These are phyloP conservation scores for Fistularia tabacaria DNA, from an alignment of 2,797 vertebrate genomes.

Conservation along the genomic window DNA sequence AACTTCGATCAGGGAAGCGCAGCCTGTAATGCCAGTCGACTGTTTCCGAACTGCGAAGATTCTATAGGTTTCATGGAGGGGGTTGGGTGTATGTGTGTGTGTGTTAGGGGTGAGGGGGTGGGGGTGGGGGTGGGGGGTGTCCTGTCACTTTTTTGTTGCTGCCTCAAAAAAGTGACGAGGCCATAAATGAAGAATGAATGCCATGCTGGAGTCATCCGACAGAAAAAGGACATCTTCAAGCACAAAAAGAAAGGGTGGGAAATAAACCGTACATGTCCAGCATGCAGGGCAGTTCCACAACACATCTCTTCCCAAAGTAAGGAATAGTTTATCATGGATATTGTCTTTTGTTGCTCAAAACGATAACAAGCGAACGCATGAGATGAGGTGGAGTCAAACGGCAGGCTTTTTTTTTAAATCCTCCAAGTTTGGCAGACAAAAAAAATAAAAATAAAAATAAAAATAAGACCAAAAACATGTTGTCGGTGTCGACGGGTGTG, in stretches of 20 bases:
- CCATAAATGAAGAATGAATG: constrained; percentile 89
- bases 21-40: constrained; percentile 74
- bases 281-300: constrained; percentile 96
- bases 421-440: constrained; percentile 82
- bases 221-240: constrained; percentile 87
- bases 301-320: constrained; percentile 85
- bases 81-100: too few relatives aligned
- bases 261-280: constrained; percentile 98
- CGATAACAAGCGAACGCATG: constrained; percentile 90
- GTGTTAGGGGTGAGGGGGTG: constrained; percentile 61
- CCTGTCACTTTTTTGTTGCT: constrained; percentile 91
- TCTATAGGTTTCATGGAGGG: too few relatives aligned
- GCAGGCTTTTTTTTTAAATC: constrained; percentile 80
- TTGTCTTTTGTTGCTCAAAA: constrained; percentile 86
- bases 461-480: constrained; percentile 69
- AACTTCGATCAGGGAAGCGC: constrained; percentile 78
- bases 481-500: constrained; percentile 80
- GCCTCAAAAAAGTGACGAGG: constrained; percentile 94
- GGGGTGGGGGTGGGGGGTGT: constrained; percentile 72
- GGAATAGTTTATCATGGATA: constrained; percentile 80
- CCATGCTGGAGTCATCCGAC: constrained; percentile 93
- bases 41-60: not conserved
- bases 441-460: constrained; percentile 24
- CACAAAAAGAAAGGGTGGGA: constrained; percentile 68
- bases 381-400: constrained; percentile 91